Evolutionary conservation across 1,140 invertebrate species (phyloP), one percentile per base, ranked within the genome.

Genomic region (Phthorimaea operculella): DNA sequence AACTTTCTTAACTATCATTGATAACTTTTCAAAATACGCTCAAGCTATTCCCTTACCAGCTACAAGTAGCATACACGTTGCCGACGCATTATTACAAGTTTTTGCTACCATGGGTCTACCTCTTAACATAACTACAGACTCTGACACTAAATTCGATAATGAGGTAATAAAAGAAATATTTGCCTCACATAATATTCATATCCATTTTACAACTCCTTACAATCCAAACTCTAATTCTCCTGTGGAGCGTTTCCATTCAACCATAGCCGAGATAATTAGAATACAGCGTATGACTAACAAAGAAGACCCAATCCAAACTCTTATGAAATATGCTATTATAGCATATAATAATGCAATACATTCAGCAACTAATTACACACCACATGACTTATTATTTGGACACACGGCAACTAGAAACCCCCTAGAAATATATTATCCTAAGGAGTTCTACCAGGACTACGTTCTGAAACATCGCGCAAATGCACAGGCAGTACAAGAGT

Each of bases 151-250:
- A 59, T 72, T 72, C 55, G 55, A 60, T 39, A 69, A 71, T 52
- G 55, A 57, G 18, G 42, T 55, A 15, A 21, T 68, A 33, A 62
- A 59, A 55, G 63, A 68, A 52, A 52, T 71, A 39, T 57, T 67
- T 33, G 57, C 59, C 59, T 14, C 54, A 14, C 68, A 72, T 57
- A 69, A 70, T 49, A 72, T 74, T 21, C 51, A 64, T 14, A 67
- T 72, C 9, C 66, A 78, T 52, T 76, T 73, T 57, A 79, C 63
- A 28, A 67, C 62, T 6, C 59, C 65, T 9, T 58, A 64, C 44
- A 71, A 74, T 21, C 74, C 62, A 0, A 68, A 76, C 54, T 76
- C 68, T 5, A 75, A 79, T 49, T 68, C 68, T 11, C 58, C 64
- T 18, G 60, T 75, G 15, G 68, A 76, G 66, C 55, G 65, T 44